Percentiles rank a stretch among this genome's conserved stretches.
These are phyloP conservation scores for Drosophila greeni DNA, from an alignment of 2,888 invertebrate genomes.

Conservation along the genomic window DNA sequence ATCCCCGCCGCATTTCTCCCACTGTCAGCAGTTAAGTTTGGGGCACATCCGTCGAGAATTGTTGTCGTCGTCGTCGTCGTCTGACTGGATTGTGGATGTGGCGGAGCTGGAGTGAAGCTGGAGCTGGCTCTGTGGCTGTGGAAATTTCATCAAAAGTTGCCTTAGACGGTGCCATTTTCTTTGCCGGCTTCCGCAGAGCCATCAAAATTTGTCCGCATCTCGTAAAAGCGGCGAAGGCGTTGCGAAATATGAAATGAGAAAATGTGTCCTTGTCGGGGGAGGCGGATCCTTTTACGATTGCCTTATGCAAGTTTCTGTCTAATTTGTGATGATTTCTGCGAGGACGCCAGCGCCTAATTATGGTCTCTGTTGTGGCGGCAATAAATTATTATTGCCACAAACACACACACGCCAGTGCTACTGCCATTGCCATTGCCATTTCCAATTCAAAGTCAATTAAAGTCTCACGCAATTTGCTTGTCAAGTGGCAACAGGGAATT, in stretches of 20 bases:
- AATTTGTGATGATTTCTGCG: constrained; percentile 49
- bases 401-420: constrained; percentile 9
- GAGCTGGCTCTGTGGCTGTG: not conserved
- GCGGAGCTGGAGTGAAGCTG: not conserved
- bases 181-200: constrained; percentile 43
- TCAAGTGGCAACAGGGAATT: constrained; percentile 47
- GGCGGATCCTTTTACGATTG: constrained; percentile 44
- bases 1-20: constrained; percentile 10
- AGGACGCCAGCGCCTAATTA: constrained; percentile 14
- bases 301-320: constrained; percentile 50
- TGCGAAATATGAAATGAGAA: constrained; percentile 45
- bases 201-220: constrained; percentile 67
- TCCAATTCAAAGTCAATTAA: constrained; percentile 67
- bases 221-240: constrained; percentile 47
- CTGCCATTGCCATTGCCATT: constrained; percentile 39
- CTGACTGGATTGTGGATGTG: constrained; percentile 11
- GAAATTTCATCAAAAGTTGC: constrained; percentile 60
- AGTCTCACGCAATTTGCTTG: constrained; percentile 39
- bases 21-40: constrained; percentile 46
- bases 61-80: constrained; percentile 16
- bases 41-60: constrained; percentile 52
- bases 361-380: not conserved
- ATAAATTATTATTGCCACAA: constrained; percentile 43
- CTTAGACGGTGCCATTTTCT: constrained; percentile 30
- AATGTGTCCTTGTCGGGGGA: constrained; percentile 4